Evolutionary conservation across 2,888 invertebrate genomes (phyloP).

Genomic region (Ophion slaviceki): DNA sequence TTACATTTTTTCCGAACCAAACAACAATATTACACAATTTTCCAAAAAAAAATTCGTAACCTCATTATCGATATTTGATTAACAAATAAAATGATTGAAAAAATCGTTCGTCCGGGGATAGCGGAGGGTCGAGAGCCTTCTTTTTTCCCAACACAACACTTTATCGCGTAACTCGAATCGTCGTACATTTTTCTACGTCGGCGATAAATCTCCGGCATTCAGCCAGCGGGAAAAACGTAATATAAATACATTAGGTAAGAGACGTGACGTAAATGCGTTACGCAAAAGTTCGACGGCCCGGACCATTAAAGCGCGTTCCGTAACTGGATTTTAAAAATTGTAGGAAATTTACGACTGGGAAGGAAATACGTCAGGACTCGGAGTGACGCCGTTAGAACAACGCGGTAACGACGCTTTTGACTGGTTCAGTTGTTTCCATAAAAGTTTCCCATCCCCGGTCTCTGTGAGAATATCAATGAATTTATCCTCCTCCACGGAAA

Average conservation of each 20-base stretch:
- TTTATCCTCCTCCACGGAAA: not conserved
- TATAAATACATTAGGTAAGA: constrained; percentile 2
- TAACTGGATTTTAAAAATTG: constrained; percentile 1
- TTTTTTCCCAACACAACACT: not conserved
- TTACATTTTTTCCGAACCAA: too few relatives aligned
- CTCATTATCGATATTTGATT: too few relatives aligned
- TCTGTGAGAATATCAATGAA: not conserved
- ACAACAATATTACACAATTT: too few relatives aligned
- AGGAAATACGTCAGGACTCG: not conserved
- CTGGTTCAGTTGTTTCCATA: not conserved
- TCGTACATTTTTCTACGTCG: not conserved
- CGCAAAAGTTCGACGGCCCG: not conserved
- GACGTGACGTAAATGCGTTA: not conserved
- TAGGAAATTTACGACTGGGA: not conserved
- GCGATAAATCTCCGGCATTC: constrained; percentile 2
- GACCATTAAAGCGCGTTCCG: not conserved
- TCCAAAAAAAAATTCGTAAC: too few relatives aligned
- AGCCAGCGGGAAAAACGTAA: constrained; percentile 11
- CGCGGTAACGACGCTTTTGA: not conserved
- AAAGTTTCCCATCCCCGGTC: not conserved
- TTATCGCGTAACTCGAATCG: not conserved
- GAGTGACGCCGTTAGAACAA: not conserved
- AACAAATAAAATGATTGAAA: too few relatives aligned
- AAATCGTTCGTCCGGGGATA: too few relatives aligned
- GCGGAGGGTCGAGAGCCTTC: too few relatives aligned